Percentiles rank a stretch among this genome's conserved stretches.
Evolutionary conservation across 2,113 vertebrate genomes (phyloP).

Genomic region (Shinisaurus crocodilurus): DNA sequence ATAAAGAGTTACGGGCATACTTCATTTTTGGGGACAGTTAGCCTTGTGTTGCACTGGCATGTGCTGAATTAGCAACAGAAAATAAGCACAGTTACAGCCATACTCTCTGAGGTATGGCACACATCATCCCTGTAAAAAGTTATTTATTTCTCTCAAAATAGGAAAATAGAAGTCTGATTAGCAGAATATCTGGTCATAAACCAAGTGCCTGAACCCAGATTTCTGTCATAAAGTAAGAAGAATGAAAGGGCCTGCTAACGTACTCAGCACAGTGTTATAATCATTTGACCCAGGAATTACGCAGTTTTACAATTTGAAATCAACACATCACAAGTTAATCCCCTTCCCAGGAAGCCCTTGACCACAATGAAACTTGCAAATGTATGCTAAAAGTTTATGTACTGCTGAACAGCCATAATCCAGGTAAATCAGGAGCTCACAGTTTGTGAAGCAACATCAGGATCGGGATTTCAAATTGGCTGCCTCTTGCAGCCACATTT

Average conservation of each 20-base stretch:
- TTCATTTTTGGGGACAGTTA: not conserved
- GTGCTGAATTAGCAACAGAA: conserved; percentile 28
- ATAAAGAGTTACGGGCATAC: conserved; percentile 21
- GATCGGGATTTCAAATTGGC: not conserved
- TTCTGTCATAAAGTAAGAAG: conserved; percentile 4
- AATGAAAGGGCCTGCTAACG: not conserved
- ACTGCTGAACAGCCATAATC: too few relatives aligned
- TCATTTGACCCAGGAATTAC: conserved; percentile 35
- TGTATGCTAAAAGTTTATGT: not conserved
- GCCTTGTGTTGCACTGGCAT: not conserved
- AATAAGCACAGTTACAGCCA: conserved; percentile 15
- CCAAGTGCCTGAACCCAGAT: conserved; percentile 43
- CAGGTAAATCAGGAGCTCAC: not conserved
- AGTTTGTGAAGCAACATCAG: not conserved
- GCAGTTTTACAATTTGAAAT: conserved; percentile 21
- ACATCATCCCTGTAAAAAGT: conserved; percentile 48
- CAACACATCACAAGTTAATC: conserved; percentile 11
- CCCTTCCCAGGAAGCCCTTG: not conserved
- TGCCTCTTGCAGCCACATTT: not conserved
- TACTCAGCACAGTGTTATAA: not conserved
- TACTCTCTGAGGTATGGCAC: conserved; percentile 38
- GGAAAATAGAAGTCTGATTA: conserved; percentile 28
- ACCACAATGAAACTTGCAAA: not conserved
- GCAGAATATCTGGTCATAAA: conserved; percentile 38
- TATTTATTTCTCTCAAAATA: conserved; percentile 61